Conservation (phyloP, 2,888 invertebrate genomes). For the Monoplex corrugatus region DNA sequence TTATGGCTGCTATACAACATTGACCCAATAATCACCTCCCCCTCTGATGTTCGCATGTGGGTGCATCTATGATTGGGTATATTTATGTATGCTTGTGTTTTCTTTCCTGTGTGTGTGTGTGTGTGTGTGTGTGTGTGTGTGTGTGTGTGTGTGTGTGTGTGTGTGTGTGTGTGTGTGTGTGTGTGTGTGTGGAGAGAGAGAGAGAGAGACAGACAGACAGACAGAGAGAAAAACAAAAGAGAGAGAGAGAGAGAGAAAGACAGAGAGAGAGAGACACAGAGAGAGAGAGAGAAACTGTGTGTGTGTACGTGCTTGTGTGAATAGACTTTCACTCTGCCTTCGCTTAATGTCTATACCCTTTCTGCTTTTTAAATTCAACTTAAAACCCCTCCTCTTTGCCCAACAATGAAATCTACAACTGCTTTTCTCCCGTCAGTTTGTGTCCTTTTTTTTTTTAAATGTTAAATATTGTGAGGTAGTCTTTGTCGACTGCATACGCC, state of each 20-base stretch:
- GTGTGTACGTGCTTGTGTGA: no score
- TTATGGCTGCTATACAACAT: background rate
- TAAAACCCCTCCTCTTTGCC: no score
- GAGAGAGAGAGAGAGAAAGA: background rate
- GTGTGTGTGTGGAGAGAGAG: background rate
- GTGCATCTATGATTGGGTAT: background rate
- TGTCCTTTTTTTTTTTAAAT: no score
- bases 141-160: conserved; percentile 18
- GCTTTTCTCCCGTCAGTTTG: no score
- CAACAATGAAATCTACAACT: no score
- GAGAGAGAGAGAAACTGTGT: background rate
- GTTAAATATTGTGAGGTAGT: no score
- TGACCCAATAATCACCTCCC: no score
- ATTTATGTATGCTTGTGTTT: background rate
- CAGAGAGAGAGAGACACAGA: background rate
- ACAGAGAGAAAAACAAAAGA: background rate
- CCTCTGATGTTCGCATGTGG: background rate
- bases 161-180: background rate
- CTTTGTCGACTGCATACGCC: no score
- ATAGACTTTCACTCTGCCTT: no score
- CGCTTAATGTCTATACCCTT: no score
- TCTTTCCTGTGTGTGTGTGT: background rate
- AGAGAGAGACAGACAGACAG: no score
- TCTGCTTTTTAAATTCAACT: no score
- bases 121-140: background rate